Conservation (phyloP, 2,113 vertebrate species). For the Eulemur rufifrons region DNA sequence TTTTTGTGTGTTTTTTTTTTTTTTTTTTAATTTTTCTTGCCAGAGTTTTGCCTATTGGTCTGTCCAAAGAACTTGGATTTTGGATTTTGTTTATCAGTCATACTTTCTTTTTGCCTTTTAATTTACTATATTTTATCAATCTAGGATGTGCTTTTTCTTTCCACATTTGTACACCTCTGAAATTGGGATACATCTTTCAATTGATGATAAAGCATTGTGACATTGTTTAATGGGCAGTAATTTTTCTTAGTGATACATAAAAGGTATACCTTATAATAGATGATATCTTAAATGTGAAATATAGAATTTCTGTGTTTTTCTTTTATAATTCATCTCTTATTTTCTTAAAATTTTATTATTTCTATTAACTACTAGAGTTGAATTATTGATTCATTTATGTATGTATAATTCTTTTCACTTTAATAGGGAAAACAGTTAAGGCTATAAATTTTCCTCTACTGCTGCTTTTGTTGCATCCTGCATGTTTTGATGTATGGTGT, state of each 20-base stretch:
- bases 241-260: neutral
- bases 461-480: neutral
- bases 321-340: neutral
- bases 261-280: neutral
- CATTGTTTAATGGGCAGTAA: neutral
- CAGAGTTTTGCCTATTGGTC: neutral
- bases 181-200: neutral
- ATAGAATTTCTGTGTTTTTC: neutral
- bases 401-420: neutral
- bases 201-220: neutral
- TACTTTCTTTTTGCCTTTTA: neutral
- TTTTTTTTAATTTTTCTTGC: neutral
- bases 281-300: neutral
- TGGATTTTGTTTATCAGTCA: neutral
- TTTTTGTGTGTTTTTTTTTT: neutral
- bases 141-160: neutral
- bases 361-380: neutral
- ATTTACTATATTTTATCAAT: neutral
- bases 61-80: constrained; percentile 8
- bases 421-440: neutral
- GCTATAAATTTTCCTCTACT: neutral
- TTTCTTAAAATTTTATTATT: neutral
- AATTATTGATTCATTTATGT: neutral
- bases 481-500: neutral
- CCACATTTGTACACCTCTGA: neutral